phyloP scores from a whole-genome alignment of 2,797 vertebrate species.

The Gallinago stenura region DNA sequence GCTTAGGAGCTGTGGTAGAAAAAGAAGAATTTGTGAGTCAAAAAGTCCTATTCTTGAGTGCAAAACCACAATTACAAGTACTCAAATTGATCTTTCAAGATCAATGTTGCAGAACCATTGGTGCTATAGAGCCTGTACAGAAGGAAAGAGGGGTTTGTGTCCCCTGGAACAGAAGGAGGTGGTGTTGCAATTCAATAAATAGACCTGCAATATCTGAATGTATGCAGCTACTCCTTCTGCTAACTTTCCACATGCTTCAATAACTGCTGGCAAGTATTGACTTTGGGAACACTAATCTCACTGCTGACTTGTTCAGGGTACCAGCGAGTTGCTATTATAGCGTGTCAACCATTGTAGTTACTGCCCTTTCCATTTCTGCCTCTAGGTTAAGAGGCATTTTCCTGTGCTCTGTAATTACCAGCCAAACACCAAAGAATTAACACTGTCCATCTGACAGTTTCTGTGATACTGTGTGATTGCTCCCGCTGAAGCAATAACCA shows the following conservation, averaged over 20 bases:
- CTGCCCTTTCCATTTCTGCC: constrained; percentile 1
- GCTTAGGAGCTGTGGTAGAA: not conserved
- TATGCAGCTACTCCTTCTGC: not conserved
- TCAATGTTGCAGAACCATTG: not conserved
- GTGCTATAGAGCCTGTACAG: not conserved
- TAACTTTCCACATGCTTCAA: not conserved
- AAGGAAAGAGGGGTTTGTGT: not conserved
- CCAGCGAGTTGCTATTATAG: not conserved
- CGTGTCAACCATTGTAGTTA: constrained; percentile 1
- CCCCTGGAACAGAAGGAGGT: not conserved
- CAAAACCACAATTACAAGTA: not conserved
- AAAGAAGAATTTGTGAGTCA: not conserved
- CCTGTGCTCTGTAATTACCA: constrained; percentile 51
- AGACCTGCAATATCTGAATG: not conserved
- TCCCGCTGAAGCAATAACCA: constrained; percentile 24
- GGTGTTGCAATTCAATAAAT: not conserved
- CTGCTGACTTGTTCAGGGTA: not conserved
- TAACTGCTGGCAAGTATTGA: constrained; percentile 28
- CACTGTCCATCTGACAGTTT: constrained; percentile 30
- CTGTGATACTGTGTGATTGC: constrained; percentile 36
- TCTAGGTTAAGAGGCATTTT: constrained; percentile 28
- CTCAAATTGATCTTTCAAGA: not conserved
- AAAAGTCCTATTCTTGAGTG: not conserved
- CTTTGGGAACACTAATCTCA: constrained; percentile 10
- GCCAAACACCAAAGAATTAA: constrained; percentile 47